Evolutionary conservation across 2,113 vertebrate genomes (phyloP).

Genomic region (Dasyornis broadbenti): DNA sequence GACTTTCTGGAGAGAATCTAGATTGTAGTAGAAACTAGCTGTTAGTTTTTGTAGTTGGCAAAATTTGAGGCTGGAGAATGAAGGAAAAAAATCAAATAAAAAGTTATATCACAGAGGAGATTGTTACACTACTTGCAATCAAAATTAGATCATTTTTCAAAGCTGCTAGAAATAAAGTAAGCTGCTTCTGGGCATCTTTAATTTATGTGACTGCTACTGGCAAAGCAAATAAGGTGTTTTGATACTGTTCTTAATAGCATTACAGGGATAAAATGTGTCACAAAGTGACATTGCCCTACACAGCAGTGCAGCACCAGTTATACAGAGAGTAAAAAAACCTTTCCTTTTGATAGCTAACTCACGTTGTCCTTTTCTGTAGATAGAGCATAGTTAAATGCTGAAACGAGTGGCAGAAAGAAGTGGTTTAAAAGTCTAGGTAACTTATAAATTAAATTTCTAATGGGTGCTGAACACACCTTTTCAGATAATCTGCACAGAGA

Average conservation of each 20-base stretch:
- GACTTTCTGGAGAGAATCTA: neutral
- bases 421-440: neutral
- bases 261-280: slow-evolving; percentile 46
- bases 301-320: neutral
- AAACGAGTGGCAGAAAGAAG: neutral
- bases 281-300: neutral
- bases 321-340: neutral
- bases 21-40: neutral
- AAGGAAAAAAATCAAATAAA: neutral
- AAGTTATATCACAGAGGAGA: neutral
- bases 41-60: neutral
- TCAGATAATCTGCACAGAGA: neutral
- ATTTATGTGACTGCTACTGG: slow-evolving; percentile 53
- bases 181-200: slow-evolving; percentile 46
- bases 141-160: slow-evolving; percentile 65
- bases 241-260: slow-evolving; percentile 42
- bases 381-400: neutral
- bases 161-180: slow-evolving; percentile 45
- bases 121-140: slow-evolving; percentile 35
- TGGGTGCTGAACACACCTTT: neutral
- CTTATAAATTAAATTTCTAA: neutral
- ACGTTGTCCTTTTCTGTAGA: neutral
- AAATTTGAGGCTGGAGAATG: neutral
- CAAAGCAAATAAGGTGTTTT: slow-evolving; percentile 59
- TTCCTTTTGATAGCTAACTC: neutral